These are phyloP conservation scores for Pterophyllum scalare DNA, from an alignment of 2,113 vertebrate genomes.

Conservation along the genomic window DNA sequence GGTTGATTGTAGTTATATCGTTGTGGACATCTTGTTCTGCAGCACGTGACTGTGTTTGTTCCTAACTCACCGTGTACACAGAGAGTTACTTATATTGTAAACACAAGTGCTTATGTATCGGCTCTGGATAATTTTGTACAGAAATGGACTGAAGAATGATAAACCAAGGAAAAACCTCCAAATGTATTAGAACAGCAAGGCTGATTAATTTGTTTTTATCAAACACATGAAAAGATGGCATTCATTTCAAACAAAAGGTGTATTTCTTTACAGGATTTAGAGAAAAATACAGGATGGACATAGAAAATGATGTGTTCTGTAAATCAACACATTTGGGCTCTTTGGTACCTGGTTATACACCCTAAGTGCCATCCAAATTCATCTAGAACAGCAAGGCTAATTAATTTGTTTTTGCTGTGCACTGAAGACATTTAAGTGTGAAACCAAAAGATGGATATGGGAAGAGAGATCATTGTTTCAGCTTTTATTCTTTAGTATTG, in stretches of 20 bases:
- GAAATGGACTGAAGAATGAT: background rate
- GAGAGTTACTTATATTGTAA: background rate
- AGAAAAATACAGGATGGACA: background rate
- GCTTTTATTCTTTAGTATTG: too few species aligned
- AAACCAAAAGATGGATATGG: too few species aligned
- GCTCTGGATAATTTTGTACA: background rate
- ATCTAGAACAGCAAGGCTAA: background rate
- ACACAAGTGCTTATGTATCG: background rate
- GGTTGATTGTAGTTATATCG: background rate
- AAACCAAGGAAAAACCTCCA: too few species aligned
- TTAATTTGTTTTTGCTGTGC: background rate
- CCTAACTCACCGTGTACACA: background rate
- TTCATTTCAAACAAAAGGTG: too few species aligned
- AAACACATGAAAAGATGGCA: background rate
- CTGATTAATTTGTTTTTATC: too few species aligned
- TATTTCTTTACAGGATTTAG: background rate
- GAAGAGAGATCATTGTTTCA: too few species aligned
- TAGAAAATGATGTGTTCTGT: too few species aligned
- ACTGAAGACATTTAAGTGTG: too few species aligned
- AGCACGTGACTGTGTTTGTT: background rate
- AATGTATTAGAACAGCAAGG: too few species aligned
- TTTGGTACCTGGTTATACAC: background rate
- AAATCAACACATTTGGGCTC: background rate
- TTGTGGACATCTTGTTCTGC: background rate
- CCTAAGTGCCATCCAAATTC: too few species aligned